Percentiles rank a stretch among this genome's conserved stretches.
Conservation (phyloP, 2,797 vertebrate genomes). For the Lateolabrax maculatus region DNA sequence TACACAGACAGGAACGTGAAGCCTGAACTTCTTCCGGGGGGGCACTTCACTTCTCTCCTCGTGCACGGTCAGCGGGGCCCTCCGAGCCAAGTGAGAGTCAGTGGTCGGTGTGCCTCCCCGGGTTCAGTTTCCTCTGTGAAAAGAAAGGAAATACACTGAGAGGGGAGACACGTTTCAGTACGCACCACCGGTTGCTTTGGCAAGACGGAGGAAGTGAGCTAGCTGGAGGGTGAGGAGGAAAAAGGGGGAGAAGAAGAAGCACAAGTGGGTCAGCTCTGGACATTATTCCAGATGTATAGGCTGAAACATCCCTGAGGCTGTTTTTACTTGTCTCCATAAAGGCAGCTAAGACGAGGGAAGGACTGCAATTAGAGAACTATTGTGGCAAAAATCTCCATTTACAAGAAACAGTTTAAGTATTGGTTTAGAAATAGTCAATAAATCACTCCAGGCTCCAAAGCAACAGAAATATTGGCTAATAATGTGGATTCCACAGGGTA, state of each 20-base stretch:
- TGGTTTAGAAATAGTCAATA: constrained; percentile 1
- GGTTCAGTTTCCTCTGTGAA: constrained; percentile 26
- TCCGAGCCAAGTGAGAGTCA: constrained; percentile 27
- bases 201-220: constrained; percentile 33
- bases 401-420: background rate
- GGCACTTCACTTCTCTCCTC: no score
- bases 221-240: constrained; percentile 13
- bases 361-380: background rate
- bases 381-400: background rate
- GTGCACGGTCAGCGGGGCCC: constrained; percentile 23
- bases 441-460: constrained; percentile 12
- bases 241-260: no score
- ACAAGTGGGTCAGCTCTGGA: constrained; percentile 53
- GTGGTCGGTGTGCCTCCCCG: background rate
- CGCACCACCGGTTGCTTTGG: constrained; percentile 23
- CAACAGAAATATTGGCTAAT: background rate
- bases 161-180: constrained; percentile 29
- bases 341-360: background rate
- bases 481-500: background rate
- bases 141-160: constrained; percentile 38
- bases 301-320: constrained; percentile 15
- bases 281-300: constrained; percentile 43
- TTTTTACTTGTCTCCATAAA: background rate
- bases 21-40: background rate
- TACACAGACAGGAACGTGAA: constrained; percentile 26